Base-by-base conservation (phyloP, 2,888 invertebrate genomes). In the Trilocha varians region DNA sequence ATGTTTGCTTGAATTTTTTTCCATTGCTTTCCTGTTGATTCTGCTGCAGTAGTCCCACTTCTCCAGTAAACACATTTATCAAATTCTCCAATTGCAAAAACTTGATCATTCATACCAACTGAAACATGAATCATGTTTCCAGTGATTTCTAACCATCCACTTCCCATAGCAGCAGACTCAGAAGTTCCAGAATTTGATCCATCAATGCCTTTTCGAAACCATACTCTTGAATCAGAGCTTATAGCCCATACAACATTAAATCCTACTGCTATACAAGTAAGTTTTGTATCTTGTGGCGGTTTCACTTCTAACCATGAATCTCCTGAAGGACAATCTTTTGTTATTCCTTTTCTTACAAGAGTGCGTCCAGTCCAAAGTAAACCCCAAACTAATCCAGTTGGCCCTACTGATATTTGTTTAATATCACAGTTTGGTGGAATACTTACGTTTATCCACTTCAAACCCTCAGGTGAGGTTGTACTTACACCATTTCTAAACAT, bases 21-120 rank as follows among this genome's bases (percentile, higher is more conserved):
- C 97, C 97, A 97, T 53, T 94, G 90, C 70, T 95, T 95, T 0
- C 97, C 97, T 13, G 95, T 94, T 48, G 93, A 87, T 77, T 94
- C 93, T 5, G 91, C 87, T 9, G 88, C 75, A 16, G 89, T 90
- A 4, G 95, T 91, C 16, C 94, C 94, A 55, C 90, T 91, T 41
- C 96, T 87, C 76, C 92, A 92, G 70, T 95, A 96, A 43, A 95
- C 87, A 50, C 91, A 87, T 46, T 95, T 90, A 75, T 96, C 96
- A 49, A 92, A 90, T 36, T 91, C 90, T 5, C 96, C 95, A 53
- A 96, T 90, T 9, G 92, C 96, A 88, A 95, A 95, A 8, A 93
- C 91, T 88, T 97, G 96, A 79, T 97, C 96, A 77, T 94, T 94
- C 11, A 91, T 88, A 25, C 95, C 92, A 43, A 96, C 93, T n/a